Evolutionary conservation across 2,113 vertebrate genomes (phyloP), one percentile per base, ranked within the genome.

Genomic region (Sclerurus mexicanus): DNA sequence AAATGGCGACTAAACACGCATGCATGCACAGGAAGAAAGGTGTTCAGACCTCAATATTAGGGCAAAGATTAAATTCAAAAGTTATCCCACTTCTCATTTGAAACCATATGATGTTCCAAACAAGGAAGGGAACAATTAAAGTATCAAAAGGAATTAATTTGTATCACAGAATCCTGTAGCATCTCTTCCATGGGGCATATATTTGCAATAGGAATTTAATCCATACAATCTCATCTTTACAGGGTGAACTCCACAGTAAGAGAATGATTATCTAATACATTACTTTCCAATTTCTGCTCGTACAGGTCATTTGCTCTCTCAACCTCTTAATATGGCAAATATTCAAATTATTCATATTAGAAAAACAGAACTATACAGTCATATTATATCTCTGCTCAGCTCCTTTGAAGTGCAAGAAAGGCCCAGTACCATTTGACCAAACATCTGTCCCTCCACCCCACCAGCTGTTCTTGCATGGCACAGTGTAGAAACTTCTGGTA

Each of bases 401-500:
- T 83, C 46, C 78, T 96, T 90, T 96, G 93, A 96, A 95, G 63
- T 71, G 59, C 71, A 90, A 83, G 89, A 95, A 91, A 91, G 64
- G 42, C 89, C 87, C 78, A 67, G 19, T 55, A 90, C 55, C 91
- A 96, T 94, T 94, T 96, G 89, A 96, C 91, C 95, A 96, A 96
- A 94, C 96, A 96, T 96, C 94, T 96, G 95, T 96, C 95, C 78
- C 91, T 91, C 94, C 95, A 90, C 94, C 91, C 93, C 78, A 89
- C 82, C 93, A 95, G 92, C 87, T 96, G 95, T 90, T 95, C 85
- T 39, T 77, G 68, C 22, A 81, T 23, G 82, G 89, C 42, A 85
- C 49, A 88, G 30, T 35, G 68, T 82, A 85, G 85, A 85, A 96
- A 77, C 42, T 93, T 95, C 69, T 83, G 58, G 85, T 94, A 12